phyloP scores from a whole-genome alignment of 2,888 invertebrate genomes.

The Auanema freiburgensis region DNA sequence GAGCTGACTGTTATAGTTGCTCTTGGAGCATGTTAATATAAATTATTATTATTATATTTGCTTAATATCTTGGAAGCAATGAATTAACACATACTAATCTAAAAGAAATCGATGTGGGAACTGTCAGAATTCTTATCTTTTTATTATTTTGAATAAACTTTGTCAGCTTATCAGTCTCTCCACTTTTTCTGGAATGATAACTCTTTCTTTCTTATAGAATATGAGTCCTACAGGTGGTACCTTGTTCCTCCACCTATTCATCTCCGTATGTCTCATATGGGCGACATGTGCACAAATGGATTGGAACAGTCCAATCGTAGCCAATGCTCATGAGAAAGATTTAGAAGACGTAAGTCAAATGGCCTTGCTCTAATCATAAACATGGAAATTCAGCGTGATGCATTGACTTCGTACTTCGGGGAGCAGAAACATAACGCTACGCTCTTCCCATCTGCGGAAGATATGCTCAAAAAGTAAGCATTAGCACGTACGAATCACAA shows the following conservation, averaged over 20 bases:
- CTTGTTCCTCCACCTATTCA: background rate
- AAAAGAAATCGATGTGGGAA: too few relatives aligned
- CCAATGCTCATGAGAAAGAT: conserved; percentile 9
- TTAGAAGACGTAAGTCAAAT: conserved; percentile 11
- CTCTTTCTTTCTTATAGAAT: too few relatives aligned
- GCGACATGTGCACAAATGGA: conserved; percentile 9
- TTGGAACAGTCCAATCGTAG: conserved; percentile 20
- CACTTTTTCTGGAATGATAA: too few relatives aligned
- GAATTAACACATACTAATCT: too few relatives aligned
- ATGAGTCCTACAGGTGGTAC: background rate
- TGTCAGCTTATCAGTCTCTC: too few relatives aligned
- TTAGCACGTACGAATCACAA: too few relatives aligned
- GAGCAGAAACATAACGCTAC: conserved; percentile 23
- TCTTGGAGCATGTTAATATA: too few relatives aligned
- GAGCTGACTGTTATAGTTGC: too few relatives aligned
- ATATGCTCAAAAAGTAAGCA: conserved; percentile 46
- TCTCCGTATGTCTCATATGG: background rate
- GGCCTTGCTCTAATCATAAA: background rate
- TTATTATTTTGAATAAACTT: too few relatives aligned
- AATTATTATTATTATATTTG: too few relatives aligned
- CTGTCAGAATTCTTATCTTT: too few relatives aligned
- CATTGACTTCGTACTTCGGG: conserved; percentile 34
- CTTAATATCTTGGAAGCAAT: too few relatives aligned
- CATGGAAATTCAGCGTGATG: conserved; percentile 26
- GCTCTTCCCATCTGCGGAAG: conserved; percentile 53